These are phyloP conservation scores for Clarias macrocephalus DNA, from an alignment of 2,113 vertebrate species.

Conservation along the genomic window DNA sequence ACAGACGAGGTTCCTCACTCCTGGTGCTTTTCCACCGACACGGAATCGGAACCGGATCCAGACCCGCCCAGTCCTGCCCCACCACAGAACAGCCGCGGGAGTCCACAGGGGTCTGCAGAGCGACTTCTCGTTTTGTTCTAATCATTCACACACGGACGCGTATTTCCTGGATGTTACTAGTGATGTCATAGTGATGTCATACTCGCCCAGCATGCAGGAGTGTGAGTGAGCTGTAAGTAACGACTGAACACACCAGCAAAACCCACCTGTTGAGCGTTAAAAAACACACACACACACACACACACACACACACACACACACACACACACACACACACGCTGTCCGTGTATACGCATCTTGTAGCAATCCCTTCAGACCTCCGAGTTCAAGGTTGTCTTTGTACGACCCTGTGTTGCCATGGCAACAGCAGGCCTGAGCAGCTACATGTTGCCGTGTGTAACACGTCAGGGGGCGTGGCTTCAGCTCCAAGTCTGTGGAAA, in stretches of 20 bases:
- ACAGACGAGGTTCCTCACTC: constrained; percentile 29
- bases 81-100: neutral
- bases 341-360: neutral
- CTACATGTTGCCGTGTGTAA: neutral
- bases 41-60: neutral
- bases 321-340: no score
- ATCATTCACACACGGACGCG: neutral
- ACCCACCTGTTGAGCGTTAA: neutral
- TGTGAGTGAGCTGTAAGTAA: neutral
- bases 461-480: neutral
- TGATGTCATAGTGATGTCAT: constrained; percentile 8
- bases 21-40: neutral
- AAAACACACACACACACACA: no score
- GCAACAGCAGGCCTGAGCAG: neutral
- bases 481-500: constrained; percentile 3
- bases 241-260: constrained; percentile 8
- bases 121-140: neutral
- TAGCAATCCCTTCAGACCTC: neutral
- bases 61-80: neutral
- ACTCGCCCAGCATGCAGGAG: neutral
- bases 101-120: neutral
- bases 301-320: no score
- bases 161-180: neutral
- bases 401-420: neutral
- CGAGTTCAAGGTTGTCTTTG: neutral